Base-by-base conservation (phyloP, 2,888 invertebrate species). In the Stenoptilia bipunctidactyla region DNA sequence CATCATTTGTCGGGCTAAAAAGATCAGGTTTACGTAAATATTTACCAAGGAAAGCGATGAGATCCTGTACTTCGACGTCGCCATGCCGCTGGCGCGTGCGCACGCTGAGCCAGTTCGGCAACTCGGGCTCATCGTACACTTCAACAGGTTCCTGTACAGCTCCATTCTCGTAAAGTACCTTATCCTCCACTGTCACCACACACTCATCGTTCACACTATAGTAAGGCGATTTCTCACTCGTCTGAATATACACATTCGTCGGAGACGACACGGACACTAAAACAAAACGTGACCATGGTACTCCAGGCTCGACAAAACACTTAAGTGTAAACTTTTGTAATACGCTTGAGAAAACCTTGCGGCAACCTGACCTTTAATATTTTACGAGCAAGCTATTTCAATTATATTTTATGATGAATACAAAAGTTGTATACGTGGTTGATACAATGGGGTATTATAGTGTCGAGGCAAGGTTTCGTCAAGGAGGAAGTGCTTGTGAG, bases 221-320 rank as follows among this genome's bases (percentile, higher is more conserved):
- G 69, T 74, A 67, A 34, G 72, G 57, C 30, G 68, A 72, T 55
- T 79, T 75, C 40, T 57, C 61, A 45, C 67, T 74, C 39, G 85
- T 84, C 34, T 65, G 65, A 51, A 88, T 66, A 58, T 86, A 87
- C 40, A 88, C 80, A 51, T 64, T 82, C 40, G 87, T 85, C 34
- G 87, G 74, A 15, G 87, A 88, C 13, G 87, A 77, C 52, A 88
- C 76, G 51, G 71, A 86, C 45, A 88, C 88, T 71, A 71, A 14
- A 71, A 70, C 44, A 58, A 55, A 34, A 14, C 13, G 34, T 12
- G 30, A 30, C 12, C 30, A 30, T 8, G n/a, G 30, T n/a, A 12
- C 12, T 30, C 20, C 30, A 30, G 30, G 30, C 30, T 8, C 12
- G 30, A 4, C 30, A 30, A 2, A 30, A n/a, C 30, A 10, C 30